Conservation (phyloP, 2,888 invertebrate genomes). For the Eucera pruinosa region DNA sequence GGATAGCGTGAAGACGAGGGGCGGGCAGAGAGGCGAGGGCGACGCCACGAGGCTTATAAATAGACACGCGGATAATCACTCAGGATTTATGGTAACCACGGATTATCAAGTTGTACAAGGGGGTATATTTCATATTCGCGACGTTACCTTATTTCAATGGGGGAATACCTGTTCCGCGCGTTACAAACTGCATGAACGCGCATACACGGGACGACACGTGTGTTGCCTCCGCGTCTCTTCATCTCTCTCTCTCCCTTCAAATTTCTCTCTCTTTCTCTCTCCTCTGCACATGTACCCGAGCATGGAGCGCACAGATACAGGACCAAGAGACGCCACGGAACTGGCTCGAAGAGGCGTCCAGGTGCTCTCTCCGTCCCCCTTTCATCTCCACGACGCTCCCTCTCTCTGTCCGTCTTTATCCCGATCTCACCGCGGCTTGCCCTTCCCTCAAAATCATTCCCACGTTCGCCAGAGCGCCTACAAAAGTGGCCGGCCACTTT, state of each 20-base stretch:
- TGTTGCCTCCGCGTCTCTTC: slow-evolving; percentile 56
- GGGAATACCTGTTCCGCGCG: slow-evolving; percentile 81
- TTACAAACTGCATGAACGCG: slow-evolving; percentile 74
- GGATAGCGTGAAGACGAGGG: slow-evolving; percentile 47
- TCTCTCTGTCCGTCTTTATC: slow-evolving; percentile 35
- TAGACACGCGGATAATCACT: slow-evolving; percentile 84
- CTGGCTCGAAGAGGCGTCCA: slow-evolving; percentile 69
- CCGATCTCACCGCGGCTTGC: slow-evolving; percentile 46
- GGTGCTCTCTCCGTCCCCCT: slow-evolving; percentile 55
- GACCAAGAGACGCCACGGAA: slow-evolving; percentile 60
- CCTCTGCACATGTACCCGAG: slow-evolving; percentile 7
- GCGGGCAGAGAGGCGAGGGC: slow-evolving; percentile 65
- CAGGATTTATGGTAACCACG: slow-evolving; percentile 84
- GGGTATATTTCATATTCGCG: slow-evolving; percentile 84
- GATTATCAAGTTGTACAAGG: slow-evolving; percentile 85
- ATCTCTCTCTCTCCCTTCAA: slow-evolving; percentile 2
- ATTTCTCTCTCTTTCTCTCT: too few relatives aligned
- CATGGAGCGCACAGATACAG: slow-evolving; percentile 52
- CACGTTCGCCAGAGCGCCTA: slow-evolving; percentile 68
- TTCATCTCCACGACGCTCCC: slow-evolving; percentile 15
- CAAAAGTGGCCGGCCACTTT: slow-evolving; percentile 72
- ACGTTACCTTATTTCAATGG: slow-evolving; percentile 83
- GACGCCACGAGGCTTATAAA: slow-evolving; percentile 81
- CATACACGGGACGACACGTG: slow-evolving; percentile 68
- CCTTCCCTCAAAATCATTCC: slow-evolving; percentile 75